Conservation (phyloP, 1,140 invertebrate genomes). For the Ceratina japonica region DNA sequence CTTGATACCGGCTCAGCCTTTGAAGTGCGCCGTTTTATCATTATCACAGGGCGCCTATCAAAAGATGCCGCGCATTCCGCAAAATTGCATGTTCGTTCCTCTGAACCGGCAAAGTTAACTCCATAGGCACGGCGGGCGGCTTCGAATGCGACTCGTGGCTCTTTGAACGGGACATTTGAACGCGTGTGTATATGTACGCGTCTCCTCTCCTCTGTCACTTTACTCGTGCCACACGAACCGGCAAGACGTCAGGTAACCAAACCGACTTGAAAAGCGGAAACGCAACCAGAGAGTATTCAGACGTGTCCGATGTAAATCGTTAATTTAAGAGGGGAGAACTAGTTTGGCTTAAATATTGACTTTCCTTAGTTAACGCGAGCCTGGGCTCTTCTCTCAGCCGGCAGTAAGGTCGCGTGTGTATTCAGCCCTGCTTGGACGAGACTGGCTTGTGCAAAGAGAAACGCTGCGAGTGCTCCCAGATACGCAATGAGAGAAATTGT, state of each 20-base stretch:
- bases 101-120: slow-evolving; percentile 4
- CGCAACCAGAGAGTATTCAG: slow-evolving; percentile 44
- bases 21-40: neutral
- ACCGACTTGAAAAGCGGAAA: slow-evolving; percentile 42
- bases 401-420: slow-evolving; percentile 56
- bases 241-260: slow-evolving; percentile 29
- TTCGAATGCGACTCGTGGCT: neutral
- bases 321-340: slow-evolving; percentile 61
- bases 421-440: slow-evolving; percentile 50
- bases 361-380: slow-evolving; percentile 54
- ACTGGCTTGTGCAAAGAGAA: slow-evolving; percentile 37
- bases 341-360: slow-evolving; percentile 64
- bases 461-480: slow-evolving; percentile 1
- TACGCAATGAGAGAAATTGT: neutral
- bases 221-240: neutral
- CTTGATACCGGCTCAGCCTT: neutral
- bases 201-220: neutral
- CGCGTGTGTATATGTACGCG: neutral
- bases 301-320: slow-evolving; percentile 60
- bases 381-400: slow-evolving; percentile 24
- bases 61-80: neutral
- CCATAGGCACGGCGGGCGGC: neutral
- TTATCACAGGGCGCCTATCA: neutral
- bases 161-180: neutral
- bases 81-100: slow-evolving; percentile 2